Evolutionary conservation across 2,113 vertebrate species (phyloP), one percentile per base, ranked within the genome.

Genomic region (Ammodytes dubius): DNA sequence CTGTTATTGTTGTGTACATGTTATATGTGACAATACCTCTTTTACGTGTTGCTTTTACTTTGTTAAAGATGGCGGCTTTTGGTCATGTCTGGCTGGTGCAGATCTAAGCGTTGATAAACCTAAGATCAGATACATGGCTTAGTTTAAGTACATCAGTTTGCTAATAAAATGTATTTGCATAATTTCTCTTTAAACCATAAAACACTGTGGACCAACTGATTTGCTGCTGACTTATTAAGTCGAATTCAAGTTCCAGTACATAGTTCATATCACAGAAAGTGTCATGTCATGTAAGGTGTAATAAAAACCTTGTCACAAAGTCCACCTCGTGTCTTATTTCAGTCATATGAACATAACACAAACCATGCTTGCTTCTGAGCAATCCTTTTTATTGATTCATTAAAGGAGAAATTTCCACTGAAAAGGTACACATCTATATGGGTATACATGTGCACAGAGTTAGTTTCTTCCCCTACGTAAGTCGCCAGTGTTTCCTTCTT

Each of bases 331-430:
- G n/a, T 75, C 58, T 59, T 15, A 5, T 45, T n/a, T 64, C 14
- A 74, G 35, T 3, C 27, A 49, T 27, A 5, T 68, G 19, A 49
- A 82, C 54, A 84, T 7, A 64, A 79, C 71, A 80, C 69, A 85
- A 64, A 57, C 4, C 49, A 71, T 42, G 17, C 27, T 39, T 14
- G 45, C 19, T 42, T 80, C 19, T 42, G 70, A 83, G 84, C 77
- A 83, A 84, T 46, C 37, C 5, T 59, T 83, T 85, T 88, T 87
- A 87, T 83, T 89, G 45, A 86, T 88, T 92, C 15, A 88, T 86
- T 81, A 61, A 83, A 81, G 87, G 79, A 85, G 82, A 91, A 68
- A 74, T 70, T 74, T 84, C 70, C 77, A 84, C 35, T 73, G 68
- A 87, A 85, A 27, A 71, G 63, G 78, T 83, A 82, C 84, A 92